Percentiles rank a stretch among this genome's conserved stretches.
Evolutionary conservation across 1,140 invertebrate genomes (phyloP).

Genomic region (Amphibalanus amphitrite): DNA sequence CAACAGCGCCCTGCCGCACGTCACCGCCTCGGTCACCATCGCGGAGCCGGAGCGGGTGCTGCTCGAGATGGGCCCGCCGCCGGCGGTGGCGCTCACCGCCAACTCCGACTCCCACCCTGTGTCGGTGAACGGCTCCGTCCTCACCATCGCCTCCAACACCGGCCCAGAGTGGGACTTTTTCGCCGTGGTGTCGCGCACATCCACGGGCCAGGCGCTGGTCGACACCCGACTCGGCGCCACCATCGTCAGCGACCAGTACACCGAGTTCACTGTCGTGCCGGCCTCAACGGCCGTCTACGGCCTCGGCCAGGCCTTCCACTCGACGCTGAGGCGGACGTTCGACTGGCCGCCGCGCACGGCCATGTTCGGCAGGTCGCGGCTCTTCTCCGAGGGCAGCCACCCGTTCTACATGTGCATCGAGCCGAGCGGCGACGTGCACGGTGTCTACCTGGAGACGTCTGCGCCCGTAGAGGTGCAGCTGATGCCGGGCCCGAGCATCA

Average conservation of each 20-base stretch:
- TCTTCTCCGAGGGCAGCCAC: constrained; percentile 11
- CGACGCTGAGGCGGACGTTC: constrained; percentile 10
- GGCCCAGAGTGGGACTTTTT: constrained; percentile 11
- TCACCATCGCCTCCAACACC: neutral
- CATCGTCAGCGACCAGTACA: constrained; percentile 14
- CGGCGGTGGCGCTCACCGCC: neutral
- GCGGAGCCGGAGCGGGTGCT: constrained; percentile 8
- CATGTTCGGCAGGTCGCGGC: constrained; percentile 11
- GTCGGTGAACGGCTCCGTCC: neutral
- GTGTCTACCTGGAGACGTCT: constrained; percentile 14
- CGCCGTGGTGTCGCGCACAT: constrained; percentile 10
- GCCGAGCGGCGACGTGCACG: constrained; percentile 12
- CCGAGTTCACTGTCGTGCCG: constrained; percentile 13
- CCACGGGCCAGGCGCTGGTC: constrained; percentile 10
- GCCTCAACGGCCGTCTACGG: constrained; percentile 13
- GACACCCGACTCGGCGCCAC: constrained; percentile 15
- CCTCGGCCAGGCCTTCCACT: constrained; percentile 10
- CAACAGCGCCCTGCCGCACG: constrained; percentile 6
- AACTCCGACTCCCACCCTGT: constrained; percentile 9
- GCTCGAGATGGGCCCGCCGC: neutral
- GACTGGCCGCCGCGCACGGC: constrained; percentile 2
- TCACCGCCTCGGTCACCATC: constrained; percentile 9
- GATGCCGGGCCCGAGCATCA: constrained; percentile 54
- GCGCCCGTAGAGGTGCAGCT: constrained; percentile 42
- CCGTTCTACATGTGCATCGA: constrained; percentile 19